phyloP scores from a whole-genome alignment of 1,140 invertebrate genomes.

The Lordiphosa mommai region DNA sequence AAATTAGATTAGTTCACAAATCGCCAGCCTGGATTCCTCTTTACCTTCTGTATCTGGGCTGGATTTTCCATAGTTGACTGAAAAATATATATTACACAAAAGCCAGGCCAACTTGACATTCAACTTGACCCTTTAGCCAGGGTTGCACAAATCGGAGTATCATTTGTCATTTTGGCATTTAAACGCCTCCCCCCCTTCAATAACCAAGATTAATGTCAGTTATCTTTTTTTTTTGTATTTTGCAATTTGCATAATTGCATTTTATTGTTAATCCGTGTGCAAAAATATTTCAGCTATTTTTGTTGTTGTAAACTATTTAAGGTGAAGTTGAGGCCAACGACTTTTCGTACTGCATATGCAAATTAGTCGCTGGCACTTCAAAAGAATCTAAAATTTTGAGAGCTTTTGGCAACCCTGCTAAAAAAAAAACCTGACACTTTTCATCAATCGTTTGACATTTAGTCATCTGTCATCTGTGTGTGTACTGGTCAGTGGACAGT shows the following conservation, averaged over 20 bases:
- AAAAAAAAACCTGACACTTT: conserved; percentile 27
- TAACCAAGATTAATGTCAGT: conserved; percentile 63
- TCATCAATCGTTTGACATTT: conserved; percentile 45
- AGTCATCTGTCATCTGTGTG: conserved; percentile 29
- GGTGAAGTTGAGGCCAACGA: conserved; percentile 10
- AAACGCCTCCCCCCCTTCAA: conserved; percentile 50
- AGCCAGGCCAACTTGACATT: conserved; percentile 9
- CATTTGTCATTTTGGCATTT: conserved; percentile 56
- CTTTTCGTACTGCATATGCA: neutral
- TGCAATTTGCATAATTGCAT: conserved; percentile 73
- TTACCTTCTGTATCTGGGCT: neutral
- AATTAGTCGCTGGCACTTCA: conserved; percentile 10
- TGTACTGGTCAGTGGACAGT: conserved; percentile 18
- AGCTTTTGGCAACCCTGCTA: conserved; percentile 2
- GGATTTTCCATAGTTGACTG: neutral
- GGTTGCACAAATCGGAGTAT: conserved; percentile 21
- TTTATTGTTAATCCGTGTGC: conserved; percentile 71
- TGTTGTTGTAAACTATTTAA: conserved; percentile 21
- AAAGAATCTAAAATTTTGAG: conserved; percentile 12
- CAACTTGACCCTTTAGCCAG: conserved; percentile 38
- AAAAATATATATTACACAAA: neutral
- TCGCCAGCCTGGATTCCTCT: no score
- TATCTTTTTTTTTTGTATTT: no score
- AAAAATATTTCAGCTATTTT: conserved; percentile 64
- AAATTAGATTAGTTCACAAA: no score